Base-by-base conservation (phyloP, 2,113 vertebrate species). In the Cricetomys ansorgei region DNA sequence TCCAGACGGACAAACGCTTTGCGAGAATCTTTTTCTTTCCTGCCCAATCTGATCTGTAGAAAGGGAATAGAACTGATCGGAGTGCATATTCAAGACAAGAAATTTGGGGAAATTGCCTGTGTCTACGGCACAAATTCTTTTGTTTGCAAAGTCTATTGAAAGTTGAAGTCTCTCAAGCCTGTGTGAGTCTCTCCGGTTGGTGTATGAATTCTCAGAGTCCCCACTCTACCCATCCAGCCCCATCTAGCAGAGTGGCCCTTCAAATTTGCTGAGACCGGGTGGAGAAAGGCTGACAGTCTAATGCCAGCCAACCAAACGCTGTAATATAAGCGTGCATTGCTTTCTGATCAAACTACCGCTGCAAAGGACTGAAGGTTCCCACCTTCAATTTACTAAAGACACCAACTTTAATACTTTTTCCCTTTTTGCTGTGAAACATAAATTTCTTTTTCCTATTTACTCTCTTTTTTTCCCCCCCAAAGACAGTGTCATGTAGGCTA, bases 81-180 rank as follows among this genome's bases (percentile, higher is more conserved):
- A 89, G 92, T 62, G 10, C 29, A 84, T 75, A 92, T 77, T 90
- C 84, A 83, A 94, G n/a, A 95, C 62, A 48, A 91, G 76, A 85
- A 31, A 67, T 77, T 80, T 72, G 72, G 40, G 16, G 69, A 62
- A 91, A 88, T 37, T 85, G 64, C 40, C 77, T 9, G 6, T 67
- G 23, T 59, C 53, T 91, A 13, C 43, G 92, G 59, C 76, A 77
- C 50, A 92, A 73, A 64, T 23, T 43, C 37, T 65, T 79, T 81
- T 72, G 37, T 65, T 59, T 89, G 17, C 27, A 65, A 59, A 92
- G 53, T 1, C 8, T 67, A 48, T 23, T 55, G 40, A 70, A 4
- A 45, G 7, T 48, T 87, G 57, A n/a, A 37, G 9, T 7, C 43
- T 89, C 48, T 73, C 34, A 19, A 91, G 31, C 67, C 45, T 76